Percentiles rank a stretch among this genome's conserved stretches.
Evolutionary conservation across 2,113 vertebrate genomes (phyloP).

Genomic region (Danio rerio): DNA sequence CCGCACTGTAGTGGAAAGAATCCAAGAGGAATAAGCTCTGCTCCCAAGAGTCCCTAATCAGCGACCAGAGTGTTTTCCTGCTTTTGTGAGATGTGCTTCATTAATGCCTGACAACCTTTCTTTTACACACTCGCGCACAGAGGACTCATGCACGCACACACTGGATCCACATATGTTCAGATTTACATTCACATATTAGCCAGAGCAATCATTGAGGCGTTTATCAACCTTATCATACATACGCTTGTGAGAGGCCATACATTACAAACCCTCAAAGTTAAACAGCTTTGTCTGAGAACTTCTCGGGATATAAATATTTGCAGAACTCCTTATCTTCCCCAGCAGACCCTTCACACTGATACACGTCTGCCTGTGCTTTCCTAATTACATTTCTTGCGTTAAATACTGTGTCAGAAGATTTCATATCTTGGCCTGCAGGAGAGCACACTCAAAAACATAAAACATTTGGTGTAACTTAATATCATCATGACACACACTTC

Average conservation of each 20-base stretch:
- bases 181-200: slow-evolving; percentile 7
- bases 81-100: slow-evolving; percentile 57
- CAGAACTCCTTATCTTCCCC: slow-evolving; percentile 50
- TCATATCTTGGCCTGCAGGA: neutral
- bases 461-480: too few species aligned
- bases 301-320: slow-evolving; percentile 50
- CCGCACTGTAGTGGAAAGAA: slow-evolving; percentile 40
- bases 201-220: neutral
- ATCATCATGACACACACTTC: too few species aligned
- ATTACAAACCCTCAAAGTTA: slow-evolving; percentile 19
- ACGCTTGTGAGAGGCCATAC: slow-evolving; percentile 49
- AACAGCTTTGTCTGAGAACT: slow-evolving; percentile 46
- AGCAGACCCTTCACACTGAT: slow-evolving; percentile 34
- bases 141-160: neutral
- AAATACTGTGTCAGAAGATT: neutral
- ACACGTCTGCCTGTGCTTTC: slow-evolving; percentile 2
- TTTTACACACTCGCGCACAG: slow-evolving; percentile 49
- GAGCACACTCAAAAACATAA: too few species aligned
- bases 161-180: slow-evolving; percentile 26
- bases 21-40: slow-evolving; percentile 47
- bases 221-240: slow-evolving; percentile 36
- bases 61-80: slow-evolving; percentile 56
- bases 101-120: slow-evolving; percentile 51
- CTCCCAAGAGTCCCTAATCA: slow-evolving; percentile 58
- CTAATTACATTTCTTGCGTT: slow-evolving; percentile 19